Percentiles rank a stretch among this genome's conserved stretches.
These are phyloP conservation scores for Beaufortia kweichowensis DNA, from an alignment of 2,113 vertebrate species.

Conservation along the genomic window DNA sequence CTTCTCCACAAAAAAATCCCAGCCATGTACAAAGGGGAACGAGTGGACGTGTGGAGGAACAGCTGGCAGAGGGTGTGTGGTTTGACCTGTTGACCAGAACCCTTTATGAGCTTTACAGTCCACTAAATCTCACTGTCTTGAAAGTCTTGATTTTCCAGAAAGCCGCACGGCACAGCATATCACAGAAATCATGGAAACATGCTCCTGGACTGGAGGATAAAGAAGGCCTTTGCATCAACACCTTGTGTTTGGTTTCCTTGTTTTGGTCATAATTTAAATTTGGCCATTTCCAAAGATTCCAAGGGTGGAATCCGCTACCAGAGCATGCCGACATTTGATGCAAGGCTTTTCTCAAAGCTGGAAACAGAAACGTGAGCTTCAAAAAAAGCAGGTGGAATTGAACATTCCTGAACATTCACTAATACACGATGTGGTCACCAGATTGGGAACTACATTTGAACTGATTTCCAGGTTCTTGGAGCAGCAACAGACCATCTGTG, in stretches of 20 bases:
- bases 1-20: too few species aligned
- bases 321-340: not conserved
- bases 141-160: conserved; percentile 2
- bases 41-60: conserved; percentile 3
- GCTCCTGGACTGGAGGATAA: not conserved
- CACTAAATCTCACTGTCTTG: conserved; percentile 1
- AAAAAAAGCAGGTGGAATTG: not conserved
- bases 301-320: not conserved
- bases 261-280: conserved; percentile 4
- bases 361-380: not conserved
- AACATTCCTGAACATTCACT: not conserved
- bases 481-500: conserved; percentile 55
- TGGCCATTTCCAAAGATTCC: not conserved
- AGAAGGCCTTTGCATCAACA: not conserved
- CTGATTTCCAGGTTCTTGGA: conserved; percentile 44
- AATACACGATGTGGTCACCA: not conserved
- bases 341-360: not conserved
- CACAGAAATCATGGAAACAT: not conserved
- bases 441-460: conserved; percentile 27
- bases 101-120: not conserved
- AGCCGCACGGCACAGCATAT: not conserved
- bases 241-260: not conserved
- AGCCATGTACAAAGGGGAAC: too few species aligned
- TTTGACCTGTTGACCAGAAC: not conserved
- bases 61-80: conserved; percentile 1